Evolutionary conservation across 1,140 invertebrate genomes (phyloP), one percentile per base, ranked within the genome.

Genomic region (Tetragonula clypearis): DNA sequence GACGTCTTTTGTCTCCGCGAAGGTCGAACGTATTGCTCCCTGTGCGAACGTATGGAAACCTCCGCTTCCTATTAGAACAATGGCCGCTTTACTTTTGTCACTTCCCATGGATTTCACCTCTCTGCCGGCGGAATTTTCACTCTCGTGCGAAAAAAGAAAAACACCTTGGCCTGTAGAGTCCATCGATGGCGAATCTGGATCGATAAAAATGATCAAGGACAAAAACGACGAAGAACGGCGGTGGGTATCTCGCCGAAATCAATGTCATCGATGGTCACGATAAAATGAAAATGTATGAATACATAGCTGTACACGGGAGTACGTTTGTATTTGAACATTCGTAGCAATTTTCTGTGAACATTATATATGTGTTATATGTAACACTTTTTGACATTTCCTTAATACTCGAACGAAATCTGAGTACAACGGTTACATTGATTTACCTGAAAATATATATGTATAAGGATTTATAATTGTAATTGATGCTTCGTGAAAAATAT

Each of bases 91-190:
- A 60, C 71, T 86, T 76, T 87, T 35, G 68, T 82, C 72, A 74
- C 23, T 88, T 82, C 82, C 55, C 82, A 80, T 62, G 74, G 65
- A 87, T 88, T 87, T 88, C 86, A 78, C 82, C 56, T 53, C 4
- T 21, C 19, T 14, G 23, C 4, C 9, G 17, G 19, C 56, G 21
- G 14, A 77, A 78, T 83, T 71, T 66, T 69, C 74, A 78, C 55
- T 69, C 69, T 30, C 74, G 30, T 17, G 4, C 19, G 30, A 35
- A 72, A 30, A 30, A 30, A 30, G 1, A 30, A 30, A 30, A 69
- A 26, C 53, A 17, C 23, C 41, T 49, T 26, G 49, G 23, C n/a
- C 62, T 53, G 21, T 26, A 8, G 5, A 49, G 5, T 15, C 12
- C 11, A 4, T 1, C 3, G 2, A 30, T 2, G 23, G 23, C 8